Evolutionary conservation across 2,113 vertebrate genomes (phyloP).

Genomic region (Climacteris rufus): DNA sequence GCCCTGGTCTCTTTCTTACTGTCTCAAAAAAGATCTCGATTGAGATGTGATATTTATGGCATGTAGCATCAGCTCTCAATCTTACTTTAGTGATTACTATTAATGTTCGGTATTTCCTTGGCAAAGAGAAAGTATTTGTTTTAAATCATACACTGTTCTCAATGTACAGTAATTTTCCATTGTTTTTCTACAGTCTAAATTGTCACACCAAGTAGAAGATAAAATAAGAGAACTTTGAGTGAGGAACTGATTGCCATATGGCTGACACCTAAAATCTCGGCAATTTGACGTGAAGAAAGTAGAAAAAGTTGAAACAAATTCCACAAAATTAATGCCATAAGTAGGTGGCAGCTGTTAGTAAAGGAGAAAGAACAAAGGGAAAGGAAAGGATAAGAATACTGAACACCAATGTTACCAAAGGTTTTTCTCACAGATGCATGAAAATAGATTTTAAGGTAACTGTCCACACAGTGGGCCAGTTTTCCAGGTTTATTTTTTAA

Average conservation of each 20-base stretch:
- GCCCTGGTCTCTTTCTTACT: not conserved
- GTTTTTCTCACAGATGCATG: not conserved
- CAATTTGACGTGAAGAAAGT: conserved; percentile 50
- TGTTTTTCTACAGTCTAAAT: not conserved
- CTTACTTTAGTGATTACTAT: not conserved
- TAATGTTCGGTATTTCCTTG: not conserved
- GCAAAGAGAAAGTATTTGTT: not conserved
- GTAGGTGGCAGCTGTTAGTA: conserved; percentile 37
- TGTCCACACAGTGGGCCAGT: not conserved
- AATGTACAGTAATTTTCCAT: conserved; percentile 1
- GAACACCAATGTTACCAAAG: not conserved
- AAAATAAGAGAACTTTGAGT: conserved; percentile 11
- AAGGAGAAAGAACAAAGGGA: not conserved
- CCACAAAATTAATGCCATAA: not conserved
- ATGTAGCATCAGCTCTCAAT: not conserved
- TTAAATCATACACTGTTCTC: not conserved
- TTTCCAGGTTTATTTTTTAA: not conserved
- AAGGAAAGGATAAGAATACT: not conserved
- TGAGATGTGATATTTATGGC: not conserved
- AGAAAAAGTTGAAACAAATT: conserved; percentile 27
- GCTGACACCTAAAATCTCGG: conserved; percentile 37
- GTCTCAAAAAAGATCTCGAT: not conserved
- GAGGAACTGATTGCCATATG: conserved; percentile 29
- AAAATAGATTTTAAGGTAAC: not conserved
- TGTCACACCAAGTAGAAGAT: conserved; percentile 5